Evolutionary conservation across 2,797 vertebrate species (phyloP).

Genomic region (Simalia tracyae): DNA sequence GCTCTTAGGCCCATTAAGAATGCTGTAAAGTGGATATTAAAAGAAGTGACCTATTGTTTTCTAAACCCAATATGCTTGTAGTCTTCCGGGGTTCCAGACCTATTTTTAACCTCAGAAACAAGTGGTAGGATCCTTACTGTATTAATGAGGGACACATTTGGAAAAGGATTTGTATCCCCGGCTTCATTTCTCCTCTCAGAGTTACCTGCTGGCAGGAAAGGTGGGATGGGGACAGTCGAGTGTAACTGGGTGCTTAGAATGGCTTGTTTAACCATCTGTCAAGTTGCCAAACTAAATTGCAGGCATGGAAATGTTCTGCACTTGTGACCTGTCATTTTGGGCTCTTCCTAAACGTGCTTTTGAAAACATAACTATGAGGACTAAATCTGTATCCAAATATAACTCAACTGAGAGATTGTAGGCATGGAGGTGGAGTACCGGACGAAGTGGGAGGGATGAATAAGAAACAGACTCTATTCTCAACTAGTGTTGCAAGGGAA

Average conservation of each 20-base stretch:
- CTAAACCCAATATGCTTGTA: background rate
- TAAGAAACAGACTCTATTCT: background rate
- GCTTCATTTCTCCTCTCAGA: background rate
- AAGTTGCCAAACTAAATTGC: background rate
- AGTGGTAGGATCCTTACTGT: background rate
- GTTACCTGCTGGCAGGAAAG: background rate
- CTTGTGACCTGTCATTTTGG: background rate
- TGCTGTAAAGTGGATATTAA: background rate
- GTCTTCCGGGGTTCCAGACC: background rate
- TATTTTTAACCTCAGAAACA: background rate
- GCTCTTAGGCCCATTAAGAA: background rate
- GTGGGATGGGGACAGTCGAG: background rate
- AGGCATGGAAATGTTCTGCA: background rate
- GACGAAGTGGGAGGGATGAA: background rate
- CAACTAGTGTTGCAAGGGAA: background rate
- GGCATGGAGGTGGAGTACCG: background rate
- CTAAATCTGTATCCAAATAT: background rate
- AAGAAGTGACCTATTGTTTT: background rate
- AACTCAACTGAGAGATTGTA: background rate
- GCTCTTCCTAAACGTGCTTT: background rate
- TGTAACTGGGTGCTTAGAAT: background rate
- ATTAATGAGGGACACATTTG: background rate
- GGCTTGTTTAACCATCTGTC: background rate
- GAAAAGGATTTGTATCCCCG: background rate
- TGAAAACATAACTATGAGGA: background rate